These are phyloP conservation scores for Agrilus mali DNA, from an alignment of 2,888 invertebrate species.

Conservation along the genomic window DNA sequence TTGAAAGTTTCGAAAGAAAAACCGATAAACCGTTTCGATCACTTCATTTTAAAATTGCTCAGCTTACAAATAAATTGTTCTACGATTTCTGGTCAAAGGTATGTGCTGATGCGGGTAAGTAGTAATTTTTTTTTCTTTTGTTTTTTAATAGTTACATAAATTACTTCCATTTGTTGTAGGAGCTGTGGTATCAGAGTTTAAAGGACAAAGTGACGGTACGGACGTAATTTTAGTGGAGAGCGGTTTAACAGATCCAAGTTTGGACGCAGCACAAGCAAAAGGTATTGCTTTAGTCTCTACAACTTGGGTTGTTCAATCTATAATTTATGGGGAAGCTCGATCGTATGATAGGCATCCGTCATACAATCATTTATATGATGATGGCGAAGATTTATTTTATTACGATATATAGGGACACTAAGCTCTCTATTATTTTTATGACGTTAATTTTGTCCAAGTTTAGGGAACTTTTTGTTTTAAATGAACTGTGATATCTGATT, in stretches of 20 bases:
- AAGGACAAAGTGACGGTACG: constrained; percentile 7
- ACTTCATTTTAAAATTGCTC: constrained; percentile 22
- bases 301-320: constrained; percentile 55
- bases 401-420: background rate
- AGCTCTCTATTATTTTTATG: too few relatives aligned
- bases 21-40: constrained; percentile 25
- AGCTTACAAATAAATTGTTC: constrained; percentile 37
- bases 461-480: too few relatives aligned
- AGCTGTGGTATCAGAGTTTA: constrained; percentile 3
- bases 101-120: constrained; percentile 36
- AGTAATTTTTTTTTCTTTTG: too few relatives aligned
- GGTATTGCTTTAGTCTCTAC: constrained; percentile 53
- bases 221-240: constrained; percentile 48
- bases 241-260: constrained; percentile 45
- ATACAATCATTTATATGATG: constrained; percentile 6
- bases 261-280: constrained; percentile 40
- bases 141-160: too few relatives aligned
- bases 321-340: constrained; percentile 43
- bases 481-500: too few relatives aligned
- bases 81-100: constrained; percentile 49
- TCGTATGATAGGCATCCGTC: constrained; percentile 8
- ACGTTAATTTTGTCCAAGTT: too few relatives aligned
- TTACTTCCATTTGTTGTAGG: background rate
- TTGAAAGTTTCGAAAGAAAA: constrained; percentile 28
- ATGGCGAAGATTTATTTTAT: constrained; percentile 3